These are phyloP conservation scores for Coronaproctus castanopsis DNA, from an alignment of 2,888 invertebrate species.

Conservation along the genomic window DNA sequence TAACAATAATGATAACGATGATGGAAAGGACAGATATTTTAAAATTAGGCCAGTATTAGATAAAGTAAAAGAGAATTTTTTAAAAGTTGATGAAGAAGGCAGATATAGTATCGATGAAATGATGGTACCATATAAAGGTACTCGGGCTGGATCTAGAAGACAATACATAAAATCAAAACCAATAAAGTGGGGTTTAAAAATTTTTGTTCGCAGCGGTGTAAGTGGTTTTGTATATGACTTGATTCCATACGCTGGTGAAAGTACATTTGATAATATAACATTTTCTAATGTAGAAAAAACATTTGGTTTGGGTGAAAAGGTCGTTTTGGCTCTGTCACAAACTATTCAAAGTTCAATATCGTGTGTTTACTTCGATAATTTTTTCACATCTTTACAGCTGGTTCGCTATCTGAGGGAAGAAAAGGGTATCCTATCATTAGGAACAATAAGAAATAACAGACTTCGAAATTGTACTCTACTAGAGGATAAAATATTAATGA, in stretches of 20 bases:
- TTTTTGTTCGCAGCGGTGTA: constrained; percentile 23
- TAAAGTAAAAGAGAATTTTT: constrained; percentile 10
- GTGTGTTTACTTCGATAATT: constrained; percentile 20
- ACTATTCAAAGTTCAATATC: constrained; percentile 16
- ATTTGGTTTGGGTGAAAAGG: constrained; percentile 22
- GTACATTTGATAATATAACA: too few species aligned
- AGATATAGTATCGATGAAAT: constrained; percentile 23
- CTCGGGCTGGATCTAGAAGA: constrained; percentile 22
- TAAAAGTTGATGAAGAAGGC: constrained; percentile 19
- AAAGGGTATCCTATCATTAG: constrained; percentile 14
- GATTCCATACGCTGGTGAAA: too few species aligned
- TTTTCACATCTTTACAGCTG: constrained; percentile 14
- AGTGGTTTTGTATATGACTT: too few species aligned
- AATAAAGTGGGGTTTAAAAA: constrained; percentile 25
- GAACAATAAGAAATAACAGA: constrained; percentile 15
- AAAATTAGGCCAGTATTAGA: constrained; percentile 5
- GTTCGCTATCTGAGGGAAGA: constrained; percentile 13
- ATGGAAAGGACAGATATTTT: constrained; percentile 6
- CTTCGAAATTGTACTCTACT: constrained; percentile 11
- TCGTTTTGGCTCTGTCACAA: constrained; percentile 21
- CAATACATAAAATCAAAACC: constrained; percentile 25
- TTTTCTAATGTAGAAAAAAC: constrained; percentile 21
- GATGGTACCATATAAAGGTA: constrained; percentile 25
- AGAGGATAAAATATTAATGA: constrained; percentile 14
- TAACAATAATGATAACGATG: neutral